A percentile compares a stretch with the other conserved stretches of the same genome.
These are phyloP conservation scores for Rousettus leschenaultii DNA, from an alignment of 2,113 vertebrate genomes.

Conservation along the genomic window DNA sequence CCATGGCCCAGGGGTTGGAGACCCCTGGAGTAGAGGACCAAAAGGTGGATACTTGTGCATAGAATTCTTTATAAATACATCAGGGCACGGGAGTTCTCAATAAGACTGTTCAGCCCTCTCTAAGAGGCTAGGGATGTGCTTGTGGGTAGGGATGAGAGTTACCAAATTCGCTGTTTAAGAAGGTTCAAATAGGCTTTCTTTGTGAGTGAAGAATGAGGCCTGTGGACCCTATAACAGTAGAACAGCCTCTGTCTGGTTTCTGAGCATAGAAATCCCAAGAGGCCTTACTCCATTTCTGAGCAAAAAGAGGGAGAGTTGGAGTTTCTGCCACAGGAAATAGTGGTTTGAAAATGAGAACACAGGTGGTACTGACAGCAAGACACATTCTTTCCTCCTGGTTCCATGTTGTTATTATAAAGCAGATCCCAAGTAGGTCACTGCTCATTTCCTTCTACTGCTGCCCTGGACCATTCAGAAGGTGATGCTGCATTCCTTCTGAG, in stretches of 20 bases:
- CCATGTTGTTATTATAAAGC: background rate
- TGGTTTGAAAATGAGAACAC: conserved; percentile 48
- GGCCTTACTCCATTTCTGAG: background rate
- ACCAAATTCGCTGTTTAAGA: background rate
- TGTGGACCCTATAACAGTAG: background rate
- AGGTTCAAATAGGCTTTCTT: background rate
- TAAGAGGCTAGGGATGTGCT: rapidly evolving
- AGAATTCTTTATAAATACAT: background rate
- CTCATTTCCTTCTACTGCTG: background rate
- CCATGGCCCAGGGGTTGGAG: no score
- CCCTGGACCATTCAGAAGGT: background rate
- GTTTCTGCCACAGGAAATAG: conserved; percentile 43
- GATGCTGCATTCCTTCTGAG: background rate
- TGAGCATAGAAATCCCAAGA: background rate
- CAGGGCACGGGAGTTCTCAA: background rate
- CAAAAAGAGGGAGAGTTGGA: background rate
- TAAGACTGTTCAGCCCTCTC: background rate
- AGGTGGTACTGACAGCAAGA: background rate
- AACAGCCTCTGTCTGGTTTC: background rate
- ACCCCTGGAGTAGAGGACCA: background rate
- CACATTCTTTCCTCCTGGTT: background rate
- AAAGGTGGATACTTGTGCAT: background rate
- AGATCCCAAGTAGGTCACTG: background rate
- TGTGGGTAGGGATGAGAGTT: no score
- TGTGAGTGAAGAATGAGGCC: background rate